Evolutionary conservation across 2,797 vertebrate genomes (phyloP).

Genomic region (Labeo calbasu): DNA sequence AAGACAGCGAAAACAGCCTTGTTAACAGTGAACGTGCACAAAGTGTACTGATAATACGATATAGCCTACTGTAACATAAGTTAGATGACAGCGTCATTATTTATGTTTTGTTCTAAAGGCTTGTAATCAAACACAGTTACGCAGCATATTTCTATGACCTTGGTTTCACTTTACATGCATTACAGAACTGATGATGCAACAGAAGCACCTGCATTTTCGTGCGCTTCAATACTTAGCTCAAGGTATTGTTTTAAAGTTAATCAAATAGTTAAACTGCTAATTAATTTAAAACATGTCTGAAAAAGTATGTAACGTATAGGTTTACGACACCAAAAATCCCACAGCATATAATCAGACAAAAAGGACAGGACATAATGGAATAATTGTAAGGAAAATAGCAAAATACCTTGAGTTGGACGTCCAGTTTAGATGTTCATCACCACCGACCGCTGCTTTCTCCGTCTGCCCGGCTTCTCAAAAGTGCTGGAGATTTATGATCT

Average conservation of each 20-base stretch:
- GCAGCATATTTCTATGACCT: not conserved
- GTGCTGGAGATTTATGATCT: not conserved
- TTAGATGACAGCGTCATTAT: not conserved
- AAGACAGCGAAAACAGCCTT: not conserved
- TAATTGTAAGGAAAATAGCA: not conserved
- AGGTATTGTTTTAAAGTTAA: not conserved
- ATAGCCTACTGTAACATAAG: not conserved
- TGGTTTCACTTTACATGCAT: conserved; percentile 12
- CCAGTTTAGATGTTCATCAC: conserved; percentile 6
- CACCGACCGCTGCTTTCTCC: not conserved
- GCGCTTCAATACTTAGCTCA: not conserved
- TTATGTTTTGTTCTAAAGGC: not conserved
- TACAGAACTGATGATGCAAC: conserved; percentile 1
- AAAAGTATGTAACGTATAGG: not conserved
- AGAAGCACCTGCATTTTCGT: not conserved
- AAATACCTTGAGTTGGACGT: not conserved
- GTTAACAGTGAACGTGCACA: not conserved
- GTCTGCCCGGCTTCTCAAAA: not conserved
- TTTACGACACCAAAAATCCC: not conserved
- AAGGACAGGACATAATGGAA: not conserved
- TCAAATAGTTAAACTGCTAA: not conserved
- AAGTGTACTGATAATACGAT: not conserved
- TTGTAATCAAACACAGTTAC: not conserved
- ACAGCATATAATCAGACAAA: not conserved
- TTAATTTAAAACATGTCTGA: not conserved